These are phyloP conservation scores for Drosophila nigricruria DNA, from an alignment of 2,888 invertebrate genomes.

Conservation along the genomic window DNA sequence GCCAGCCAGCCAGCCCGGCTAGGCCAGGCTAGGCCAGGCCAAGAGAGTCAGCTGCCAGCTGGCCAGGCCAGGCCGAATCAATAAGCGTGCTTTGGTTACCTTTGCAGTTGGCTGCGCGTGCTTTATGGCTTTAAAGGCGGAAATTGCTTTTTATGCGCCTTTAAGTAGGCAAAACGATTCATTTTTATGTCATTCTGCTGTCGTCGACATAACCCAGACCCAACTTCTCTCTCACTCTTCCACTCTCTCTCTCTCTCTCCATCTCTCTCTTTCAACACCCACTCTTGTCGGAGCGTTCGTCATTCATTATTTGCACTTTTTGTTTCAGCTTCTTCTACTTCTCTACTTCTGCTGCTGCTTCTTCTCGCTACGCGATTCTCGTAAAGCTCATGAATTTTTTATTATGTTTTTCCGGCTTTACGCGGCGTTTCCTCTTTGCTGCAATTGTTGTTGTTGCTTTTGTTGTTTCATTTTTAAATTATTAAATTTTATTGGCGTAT, in stretches of 20 bases:
- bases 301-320: conserved; percentile 81
- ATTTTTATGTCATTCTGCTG: conserved; percentile 78
- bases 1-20: conserved; percentile 8
- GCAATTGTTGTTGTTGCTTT: conserved; percentile 7
- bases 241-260: not conserved
- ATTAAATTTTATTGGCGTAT: conserved; percentile 81
- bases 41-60: not conserved
- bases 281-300: conserved; percentile 51
- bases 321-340: conserved; percentile 60
- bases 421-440: conserved; percentile 23
- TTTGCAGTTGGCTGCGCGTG: conserved; percentile 46
- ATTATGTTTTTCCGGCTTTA: conserved; percentile 73
- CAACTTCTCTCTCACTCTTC: not conserved
- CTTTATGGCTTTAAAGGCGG: conserved; percentile 71
- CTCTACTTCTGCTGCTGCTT: conserved; percentile 31
- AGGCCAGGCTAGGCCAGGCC: not conserved
- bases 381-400: conserved; percentile 78
- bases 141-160: conserved; percentile 80
- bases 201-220: conserved; percentile 29
- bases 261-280: not conserved
- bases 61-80: conserved; percentile 62
- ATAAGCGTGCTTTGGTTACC: conserved; percentile 50
- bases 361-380: conserved; percentile 43
- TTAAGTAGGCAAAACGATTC: conserved; percentile 81
- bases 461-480: conserved; percentile 79